phyloP scores from a whole-genome alignment of 2,888 invertebrate genomes.

The Brachyopa scutellaris region DNA sequence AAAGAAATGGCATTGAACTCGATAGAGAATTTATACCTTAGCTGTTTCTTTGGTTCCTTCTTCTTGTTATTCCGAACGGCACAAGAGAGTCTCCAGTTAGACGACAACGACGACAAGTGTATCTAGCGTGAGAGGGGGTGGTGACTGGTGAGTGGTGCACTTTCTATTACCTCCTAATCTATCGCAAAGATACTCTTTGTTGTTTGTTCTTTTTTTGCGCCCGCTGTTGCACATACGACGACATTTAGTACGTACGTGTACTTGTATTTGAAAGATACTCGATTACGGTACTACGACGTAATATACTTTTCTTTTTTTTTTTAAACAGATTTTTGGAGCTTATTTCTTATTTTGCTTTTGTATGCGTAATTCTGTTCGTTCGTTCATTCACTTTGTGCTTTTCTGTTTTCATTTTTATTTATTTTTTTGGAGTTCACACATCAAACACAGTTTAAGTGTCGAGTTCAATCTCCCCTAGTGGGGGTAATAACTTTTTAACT shows the following conservation, averaged over 20 bases:
- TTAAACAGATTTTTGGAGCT: slow-evolving; percentile 15
- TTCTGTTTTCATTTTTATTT: background rate
- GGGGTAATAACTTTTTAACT: slow-evolving; percentile 64
- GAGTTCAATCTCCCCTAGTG: slow-evolving; percentile 63
- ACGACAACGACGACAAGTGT: slow-evolving; percentile 55
- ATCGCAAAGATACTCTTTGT: slow-evolving; percentile 36
- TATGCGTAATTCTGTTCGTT: slow-evolving; percentile 23
- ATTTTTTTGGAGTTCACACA: background rate
- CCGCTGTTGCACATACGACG: no score
- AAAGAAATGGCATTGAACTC: slow-evolving; percentile 71
- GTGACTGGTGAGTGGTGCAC: slow-evolving; percentile 52
- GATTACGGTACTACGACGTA: slow-evolving; percentile 56
- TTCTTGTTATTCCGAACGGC: slow-evolving; percentile 44
- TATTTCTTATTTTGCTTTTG: slow-evolving; percentile 22
- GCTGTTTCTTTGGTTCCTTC: slow-evolving; percentile 60
- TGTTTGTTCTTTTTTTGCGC: no score
- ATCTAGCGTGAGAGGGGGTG: no score
- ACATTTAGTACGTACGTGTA: no score
- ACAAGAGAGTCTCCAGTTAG: slow-evolving; percentile 57
- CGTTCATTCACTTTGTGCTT: slow-evolving; percentile 57
- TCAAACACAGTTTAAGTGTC: background rate
- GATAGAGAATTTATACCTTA: slow-evolving; percentile 62
- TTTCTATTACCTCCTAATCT: slow-evolving; percentile 61
- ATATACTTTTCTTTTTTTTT: slow-evolving; percentile 15
- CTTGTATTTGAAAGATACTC: background rate